A percentile compares a stretch with the other conserved stretches of the same genome.
Evolutionary conservation across 1,140 invertebrate genomes (phyloP).

Genomic region (Diabrotica virgifera): DNA sequence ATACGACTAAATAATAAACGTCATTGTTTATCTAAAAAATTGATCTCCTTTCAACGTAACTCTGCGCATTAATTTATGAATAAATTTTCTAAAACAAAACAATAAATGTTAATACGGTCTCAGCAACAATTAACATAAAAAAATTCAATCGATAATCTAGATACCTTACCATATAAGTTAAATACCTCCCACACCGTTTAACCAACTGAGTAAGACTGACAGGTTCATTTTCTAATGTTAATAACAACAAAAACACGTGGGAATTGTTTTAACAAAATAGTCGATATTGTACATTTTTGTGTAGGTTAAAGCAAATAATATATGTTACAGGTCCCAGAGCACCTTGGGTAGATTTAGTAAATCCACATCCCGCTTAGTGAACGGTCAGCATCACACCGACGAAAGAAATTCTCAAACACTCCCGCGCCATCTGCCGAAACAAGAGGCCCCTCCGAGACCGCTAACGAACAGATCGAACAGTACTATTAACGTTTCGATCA

Average conservation of each 20-base stretch:
- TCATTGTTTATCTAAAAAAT: no score
- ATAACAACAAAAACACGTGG: slow-evolving; percentile 10
- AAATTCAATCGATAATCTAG: not conserved
- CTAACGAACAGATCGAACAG: slow-evolving; percentile 56
- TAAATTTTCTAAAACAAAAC: no score
- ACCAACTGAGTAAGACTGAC: not conserved
- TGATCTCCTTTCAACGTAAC: no score
- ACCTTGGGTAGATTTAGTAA: slow-evolving; percentile 78
- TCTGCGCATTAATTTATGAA: no score
- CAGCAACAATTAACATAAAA: no score
- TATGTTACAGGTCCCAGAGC: slow-evolving; percentile 57
- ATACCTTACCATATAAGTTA: slow-evolving; percentile 13
- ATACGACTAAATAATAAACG: no score
- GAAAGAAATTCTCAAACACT: slow-evolving; percentile 72
- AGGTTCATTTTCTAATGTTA: not conserved
- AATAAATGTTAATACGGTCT: no score
- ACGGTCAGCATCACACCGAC: slow-evolving; percentile 52
- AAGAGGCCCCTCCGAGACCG: slow-evolving; percentile 53
- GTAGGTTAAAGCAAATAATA: not conserved
- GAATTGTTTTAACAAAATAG: not conserved
- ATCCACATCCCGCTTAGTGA: slow-evolving; percentile 66
- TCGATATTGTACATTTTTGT: not conserved
- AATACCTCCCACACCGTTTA: not conserved
- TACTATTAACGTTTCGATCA: slow-evolving; percentile 73
- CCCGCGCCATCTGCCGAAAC: slow-evolving; percentile 59